phyloP scores from a whole-genome alignment of 1,140 invertebrate species.

The Caenorhabditis remanei region DNA sequence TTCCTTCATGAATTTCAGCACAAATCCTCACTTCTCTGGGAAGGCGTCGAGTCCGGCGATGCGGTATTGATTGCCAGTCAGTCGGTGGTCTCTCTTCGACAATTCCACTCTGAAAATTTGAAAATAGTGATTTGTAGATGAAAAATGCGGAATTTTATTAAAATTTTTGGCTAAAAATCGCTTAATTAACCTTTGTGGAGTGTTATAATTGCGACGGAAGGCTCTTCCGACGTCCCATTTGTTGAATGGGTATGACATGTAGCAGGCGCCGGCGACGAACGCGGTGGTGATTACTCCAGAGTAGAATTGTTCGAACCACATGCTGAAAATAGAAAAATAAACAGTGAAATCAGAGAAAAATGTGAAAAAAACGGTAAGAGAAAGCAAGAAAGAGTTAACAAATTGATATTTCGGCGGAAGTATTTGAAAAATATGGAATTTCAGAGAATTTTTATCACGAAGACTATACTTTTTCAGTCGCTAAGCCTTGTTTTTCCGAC shows the following conservation, averaged over 20 bases:
- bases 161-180: constrained; percentile 6
- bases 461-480: no score
- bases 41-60: constrained; percentile 64
- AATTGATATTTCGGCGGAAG: no score
- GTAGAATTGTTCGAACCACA: constrained; percentile 70
- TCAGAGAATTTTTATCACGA: no score
- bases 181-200: constrained; percentile 47
- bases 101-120: constrained; percentile 58
- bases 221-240: constrained; percentile 66
- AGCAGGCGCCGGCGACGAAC: constrained; percentile 65
- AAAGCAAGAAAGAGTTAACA: no score
- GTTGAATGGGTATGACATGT: constrained; percentile 68
- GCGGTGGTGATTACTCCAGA: constrained; percentile 67
- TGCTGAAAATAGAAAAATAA: constrained; percentile 54
- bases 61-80: constrained; percentile 66
- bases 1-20: neutral
- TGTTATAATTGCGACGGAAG: constrained; percentile 64
- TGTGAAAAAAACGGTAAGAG: neutral
- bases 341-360: neutral
- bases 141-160: neutral
- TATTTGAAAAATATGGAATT: no score
- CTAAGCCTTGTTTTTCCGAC: no score
- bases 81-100: constrained; percentile 65
- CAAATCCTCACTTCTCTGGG: constrained; percentile 49
- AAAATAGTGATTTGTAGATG: neutral